phyloP scores from a whole-genome alignment of 2,797 vertebrate species.

The Arremon brunneinucha region DNA sequence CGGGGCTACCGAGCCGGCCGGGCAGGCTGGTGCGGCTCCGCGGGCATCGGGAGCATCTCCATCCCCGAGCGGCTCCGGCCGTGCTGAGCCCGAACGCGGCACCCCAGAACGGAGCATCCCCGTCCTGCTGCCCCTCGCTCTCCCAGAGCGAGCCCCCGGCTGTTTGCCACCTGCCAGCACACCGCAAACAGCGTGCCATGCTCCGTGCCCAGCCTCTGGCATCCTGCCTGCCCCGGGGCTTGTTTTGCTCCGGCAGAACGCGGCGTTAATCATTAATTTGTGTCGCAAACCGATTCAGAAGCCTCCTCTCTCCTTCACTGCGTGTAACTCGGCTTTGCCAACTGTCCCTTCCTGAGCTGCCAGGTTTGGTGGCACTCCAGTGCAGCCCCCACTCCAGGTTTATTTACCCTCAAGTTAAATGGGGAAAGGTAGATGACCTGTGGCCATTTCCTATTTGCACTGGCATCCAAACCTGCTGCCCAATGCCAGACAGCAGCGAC shows the following conservation, averaged over 20 bases:
- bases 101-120: not conserved
- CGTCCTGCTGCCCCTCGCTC: not conserved
- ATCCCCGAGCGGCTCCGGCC: not conserved
- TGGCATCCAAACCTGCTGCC: not conserved
- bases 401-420: not conserved
- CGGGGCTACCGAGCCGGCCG: not conserved
- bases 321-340: not conserved
- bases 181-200: not conserved
- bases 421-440: not conserved
- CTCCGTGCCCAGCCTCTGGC: not conserved
- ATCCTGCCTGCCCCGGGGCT: not conserved
- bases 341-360: not conserved
- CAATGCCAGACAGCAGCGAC: accelerated
- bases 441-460: not conserved
- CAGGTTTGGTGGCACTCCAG: not conserved
- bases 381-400: accelerated
- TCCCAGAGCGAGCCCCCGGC: not conserved
- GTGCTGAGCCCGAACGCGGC: not conserved
- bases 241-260: not conserved
- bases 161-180: not conserved
- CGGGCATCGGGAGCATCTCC: not conserved
- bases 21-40: not conserved
- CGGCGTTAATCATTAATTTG: not conserved
- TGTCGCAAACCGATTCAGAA: not conserved
- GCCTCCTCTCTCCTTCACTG: not conserved